phyloP scores from a whole-genome alignment of 1,140 invertebrate genomes.

The Zaprionus ghesquierei region DNA sequence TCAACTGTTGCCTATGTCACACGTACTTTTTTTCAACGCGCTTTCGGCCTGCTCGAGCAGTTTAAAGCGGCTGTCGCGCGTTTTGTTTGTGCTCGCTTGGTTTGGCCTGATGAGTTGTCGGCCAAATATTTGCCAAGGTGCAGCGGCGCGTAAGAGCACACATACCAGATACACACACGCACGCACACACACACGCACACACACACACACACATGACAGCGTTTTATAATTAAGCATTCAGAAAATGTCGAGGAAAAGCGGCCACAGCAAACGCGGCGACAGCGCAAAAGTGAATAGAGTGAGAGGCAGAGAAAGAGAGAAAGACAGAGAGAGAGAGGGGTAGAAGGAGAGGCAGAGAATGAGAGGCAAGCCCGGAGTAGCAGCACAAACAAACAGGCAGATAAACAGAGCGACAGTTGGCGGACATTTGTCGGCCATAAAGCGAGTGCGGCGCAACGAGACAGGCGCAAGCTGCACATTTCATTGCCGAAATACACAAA shows the following conservation, averaged over 20 bases:
- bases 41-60: conserved; percentile 11
- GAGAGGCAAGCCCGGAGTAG: neutral
- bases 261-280: conserved; percentile 21
- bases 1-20: neutral
- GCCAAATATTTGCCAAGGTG: conserved; percentile 34
- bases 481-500: conserved; percentile 31
- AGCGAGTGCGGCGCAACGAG: conserved; percentile 20
- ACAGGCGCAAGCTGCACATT: conserved; percentile 37
- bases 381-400: conserved; percentile 27
- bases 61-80: conserved; percentile 15
- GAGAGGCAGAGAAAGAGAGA: neutral
- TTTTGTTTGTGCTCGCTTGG: conserved; percentile 3
- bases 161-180: neutral
- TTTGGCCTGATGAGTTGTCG: neutral
- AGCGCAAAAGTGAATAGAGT: neutral
- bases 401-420: conserved; percentile 46
- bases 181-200: conserved; percentile 18
- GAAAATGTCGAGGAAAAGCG: conserved; percentile 42
- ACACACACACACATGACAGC: conserved; percentile 34
- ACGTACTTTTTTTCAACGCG: neutral
- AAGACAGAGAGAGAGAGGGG: neutral
- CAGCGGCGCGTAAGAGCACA: conserved; percentile 3
- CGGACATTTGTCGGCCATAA: conserved; percentile 39
- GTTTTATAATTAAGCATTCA: conserved; percentile 76
- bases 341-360: neutral